phyloP scores from a whole-genome alignment of 64 coral and sea anemone genomes.

The Hydrozoanthus tunicans region DNA sequence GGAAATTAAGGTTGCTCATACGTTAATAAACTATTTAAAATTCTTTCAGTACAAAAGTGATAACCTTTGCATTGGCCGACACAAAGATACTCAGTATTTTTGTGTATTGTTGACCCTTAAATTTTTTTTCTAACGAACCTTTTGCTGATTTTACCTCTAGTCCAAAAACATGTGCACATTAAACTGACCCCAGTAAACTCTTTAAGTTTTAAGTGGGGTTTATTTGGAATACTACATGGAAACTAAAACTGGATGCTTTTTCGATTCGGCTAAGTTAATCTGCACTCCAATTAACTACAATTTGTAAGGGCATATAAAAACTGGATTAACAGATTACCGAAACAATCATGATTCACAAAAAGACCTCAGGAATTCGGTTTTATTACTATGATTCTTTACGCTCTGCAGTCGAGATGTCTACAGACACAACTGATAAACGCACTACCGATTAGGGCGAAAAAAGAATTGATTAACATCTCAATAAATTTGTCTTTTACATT shows the following conservation, averaged over 20 bases:
- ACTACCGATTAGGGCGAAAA: not conserved
- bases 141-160: not conserved
- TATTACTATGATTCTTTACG: not conserved
- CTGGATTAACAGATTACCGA: not conserved
- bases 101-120: not conserved
- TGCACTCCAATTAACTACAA: not conserved
- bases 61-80: constrained; percentile 1
- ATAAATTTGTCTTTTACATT: too few species aligned
- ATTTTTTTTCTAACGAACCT: not conserved
- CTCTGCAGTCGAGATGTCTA: not conserved
- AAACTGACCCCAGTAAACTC: not conserved
- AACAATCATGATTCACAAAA: not conserved
- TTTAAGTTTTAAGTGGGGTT: not conserved
- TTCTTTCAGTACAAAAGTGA: too few species aligned
- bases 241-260: not conserved
- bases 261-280: not conserved
- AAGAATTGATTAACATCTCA: too few species aligned
- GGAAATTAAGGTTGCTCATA: not conserved
- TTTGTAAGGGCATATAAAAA: not conserved
- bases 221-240: not conserved
- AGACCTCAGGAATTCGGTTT: not conserved
- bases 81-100: not conserved
- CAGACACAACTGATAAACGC: not conserved
- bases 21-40: not conserved
- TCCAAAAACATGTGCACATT: too few species aligned